Conservation (phyloP, 2,888 invertebrate genomes). For the Philonicus albiceps region DNA sequence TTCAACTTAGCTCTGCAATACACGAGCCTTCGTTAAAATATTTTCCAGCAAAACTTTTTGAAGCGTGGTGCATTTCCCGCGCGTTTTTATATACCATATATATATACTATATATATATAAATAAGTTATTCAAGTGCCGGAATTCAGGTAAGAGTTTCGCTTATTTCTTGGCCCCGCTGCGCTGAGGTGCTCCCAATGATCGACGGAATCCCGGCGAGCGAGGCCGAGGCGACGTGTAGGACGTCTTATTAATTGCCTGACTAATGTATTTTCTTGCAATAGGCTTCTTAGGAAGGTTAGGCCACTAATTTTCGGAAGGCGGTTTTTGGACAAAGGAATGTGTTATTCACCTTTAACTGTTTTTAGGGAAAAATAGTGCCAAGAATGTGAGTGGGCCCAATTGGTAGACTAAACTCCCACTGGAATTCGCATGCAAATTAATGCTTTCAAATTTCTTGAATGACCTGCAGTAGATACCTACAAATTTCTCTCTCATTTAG, state of each 20-base stretch:
- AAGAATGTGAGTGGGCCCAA: background rate
- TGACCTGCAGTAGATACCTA: background rate
- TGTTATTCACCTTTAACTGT: background rate
- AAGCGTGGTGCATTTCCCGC: slow-evolving; percentile 18
- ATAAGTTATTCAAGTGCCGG: slow-evolving; percentile 4
- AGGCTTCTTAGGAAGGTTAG: background rate
- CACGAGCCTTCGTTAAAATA: background rate
- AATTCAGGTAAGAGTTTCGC: slow-evolving; percentile 23
- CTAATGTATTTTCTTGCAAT: slow-evolving; percentile 16
- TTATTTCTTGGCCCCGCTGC: background rate
- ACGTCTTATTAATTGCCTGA: slow-evolving; percentile 14
- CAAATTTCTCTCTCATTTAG: background rate
- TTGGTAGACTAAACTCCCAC: background rate
- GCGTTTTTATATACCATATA: background rate
- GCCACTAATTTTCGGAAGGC: slow-evolving; percentile 3
- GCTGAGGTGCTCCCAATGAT: background rate
- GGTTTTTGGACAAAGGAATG: background rate
- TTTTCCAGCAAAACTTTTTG: background rate
- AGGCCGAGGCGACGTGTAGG: background rate
- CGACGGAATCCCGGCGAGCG: background rate
- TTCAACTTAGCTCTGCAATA: background rate
- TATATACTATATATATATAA: background rate
- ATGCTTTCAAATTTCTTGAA: background rate
- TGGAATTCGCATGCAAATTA: background rate
- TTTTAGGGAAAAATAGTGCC: background rate